Conservation (phyloP, 2,113 vertebrate species). For the Lamprologus lemairii region DNA sequence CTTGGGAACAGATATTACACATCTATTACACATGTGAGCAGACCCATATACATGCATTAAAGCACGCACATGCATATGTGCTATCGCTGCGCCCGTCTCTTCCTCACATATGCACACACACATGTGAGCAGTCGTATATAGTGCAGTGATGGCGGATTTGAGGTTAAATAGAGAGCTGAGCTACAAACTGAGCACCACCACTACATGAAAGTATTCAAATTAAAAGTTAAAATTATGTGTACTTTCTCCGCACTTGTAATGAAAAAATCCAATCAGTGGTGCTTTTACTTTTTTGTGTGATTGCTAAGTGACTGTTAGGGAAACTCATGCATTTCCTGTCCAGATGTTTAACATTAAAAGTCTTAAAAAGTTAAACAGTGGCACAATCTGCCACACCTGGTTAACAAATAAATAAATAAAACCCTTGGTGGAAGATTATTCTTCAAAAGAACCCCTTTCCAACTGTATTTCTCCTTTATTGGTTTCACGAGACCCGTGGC, state of each 20-base stretch:
- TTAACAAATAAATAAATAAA: not conserved
- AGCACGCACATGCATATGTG: not conserved
- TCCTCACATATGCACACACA: not conserved
- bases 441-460: not conserved
- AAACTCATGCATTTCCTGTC: not conserved
- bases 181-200: not conserved
- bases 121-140: not conserved
- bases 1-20: conserved; percentile 46
- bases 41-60: conserved; percentile 2
- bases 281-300: not conserved
- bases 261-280: not conserved
- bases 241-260: not conserved
- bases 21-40: conserved; percentile 49
- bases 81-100: not conserved
- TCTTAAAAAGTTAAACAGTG: not conserved
- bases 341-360: not conserved
- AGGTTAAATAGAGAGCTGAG: not conserved
- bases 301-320: not conserved
- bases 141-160: not conserved
- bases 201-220: not conserved
- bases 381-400: not conserved
- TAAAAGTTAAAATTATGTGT: not conserved
- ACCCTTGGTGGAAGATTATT: not conserved
- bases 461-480: not conserved
- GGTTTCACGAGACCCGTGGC: not conserved